A percentile compares a stretch with the other conserved stretches of the same genome.
phyloP scores from a whole-genome alignment of 2,797 vertebrate species.

The Alectoris magna region DNA sequence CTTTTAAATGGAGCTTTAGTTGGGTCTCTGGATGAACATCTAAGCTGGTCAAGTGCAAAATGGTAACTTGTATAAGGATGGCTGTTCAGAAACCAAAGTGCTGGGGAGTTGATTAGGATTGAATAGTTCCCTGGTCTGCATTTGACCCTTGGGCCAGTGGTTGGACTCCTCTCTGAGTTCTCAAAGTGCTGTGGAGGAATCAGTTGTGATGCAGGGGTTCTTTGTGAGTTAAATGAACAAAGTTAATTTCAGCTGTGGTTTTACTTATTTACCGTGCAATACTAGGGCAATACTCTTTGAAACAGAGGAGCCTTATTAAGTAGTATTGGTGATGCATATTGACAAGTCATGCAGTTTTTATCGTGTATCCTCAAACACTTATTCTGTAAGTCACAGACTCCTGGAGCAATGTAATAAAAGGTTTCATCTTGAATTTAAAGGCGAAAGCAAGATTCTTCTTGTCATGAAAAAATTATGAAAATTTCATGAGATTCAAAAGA shows the following conservation, averaged over 20 bases:
- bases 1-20: neutral
- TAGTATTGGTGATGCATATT: neutral
- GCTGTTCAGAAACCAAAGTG: neutral
- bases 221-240: neutral
- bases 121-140: neutral
- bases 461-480: slow-evolving; percentile 1
- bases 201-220: neutral
- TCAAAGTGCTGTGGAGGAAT: neutral
- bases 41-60: neutral
- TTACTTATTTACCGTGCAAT: neutral
- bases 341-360: neutral
- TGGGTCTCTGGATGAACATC: neutral
- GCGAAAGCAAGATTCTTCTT: neutral
- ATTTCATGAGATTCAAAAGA: neutral
- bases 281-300: neutral
- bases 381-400: neutral
- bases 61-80: neutral
- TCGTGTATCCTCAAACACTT: neutral
- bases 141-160: neutral
- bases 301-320: neutral
- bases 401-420: neutral
- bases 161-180: neutral
- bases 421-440: neutral
- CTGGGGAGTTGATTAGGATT: neutral
- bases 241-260: neutral